A percentile compares a stretch with the other conserved stretches of the same genome.
Conservation (phyloP, 2,888 invertebrate species). For the Drosophila prolongata region DNA sequence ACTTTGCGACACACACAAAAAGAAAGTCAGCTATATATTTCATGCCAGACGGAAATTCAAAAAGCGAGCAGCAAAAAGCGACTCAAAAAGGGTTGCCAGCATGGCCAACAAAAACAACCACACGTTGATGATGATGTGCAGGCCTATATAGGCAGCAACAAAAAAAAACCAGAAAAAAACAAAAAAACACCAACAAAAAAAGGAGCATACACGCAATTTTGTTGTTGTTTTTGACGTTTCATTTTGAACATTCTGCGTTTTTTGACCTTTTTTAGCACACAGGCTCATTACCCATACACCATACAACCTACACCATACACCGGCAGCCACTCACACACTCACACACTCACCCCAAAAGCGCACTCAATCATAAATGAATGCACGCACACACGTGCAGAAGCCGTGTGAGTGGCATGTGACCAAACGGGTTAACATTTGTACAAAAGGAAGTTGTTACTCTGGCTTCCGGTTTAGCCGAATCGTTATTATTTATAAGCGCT, state of each 20-base stretch:
- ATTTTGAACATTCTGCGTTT: slow-evolving; percentile 55
- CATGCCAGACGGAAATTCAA: slow-evolving; percentile 68
- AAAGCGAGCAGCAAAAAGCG: slow-evolving; percentile 49
- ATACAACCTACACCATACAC: slow-evolving; percentile 8
- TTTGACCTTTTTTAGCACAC: slow-evolving; percentile 51
- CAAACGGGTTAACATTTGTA: slow-evolving; percentile 65
- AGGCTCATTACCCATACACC: slow-evolving; percentile 61
- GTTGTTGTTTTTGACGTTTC: slow-evolving; percentile 58
- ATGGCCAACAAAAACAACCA: slow-evolving; percentile 22
- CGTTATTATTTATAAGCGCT: slow-evolving; percentile 74
- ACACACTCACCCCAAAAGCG: slow-evolving; percentile 41
- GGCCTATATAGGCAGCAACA: slow-evolving; percentile 19
- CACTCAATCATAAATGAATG: slow-evolving; percentile 74
- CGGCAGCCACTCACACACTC: neutral
- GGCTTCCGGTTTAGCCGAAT: slow-evolving; percentile 78
- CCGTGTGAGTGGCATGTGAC: slow-evolving; percentile 66
- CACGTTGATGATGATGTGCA: slow-evolving; percentile 42
- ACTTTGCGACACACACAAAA: slow-evolving; percentile 49
- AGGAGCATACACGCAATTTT: slow-evolving; percentile 64
- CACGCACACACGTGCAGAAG: slow-evolving; percentile 40
- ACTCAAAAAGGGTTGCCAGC: slow-evolving; percentile 60
- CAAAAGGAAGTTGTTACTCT: slow-evolving; percentile 80
- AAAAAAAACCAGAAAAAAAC: slow-evolving; percentile 1
- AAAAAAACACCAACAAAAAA: slow-evolving; percentile 12
- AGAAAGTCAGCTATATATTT: slow-evolving; percentile 59